Base-by-base conservation (phyloP, 1,140 invertebrate species). In the Thalassaphorura encarpata region DNA sequence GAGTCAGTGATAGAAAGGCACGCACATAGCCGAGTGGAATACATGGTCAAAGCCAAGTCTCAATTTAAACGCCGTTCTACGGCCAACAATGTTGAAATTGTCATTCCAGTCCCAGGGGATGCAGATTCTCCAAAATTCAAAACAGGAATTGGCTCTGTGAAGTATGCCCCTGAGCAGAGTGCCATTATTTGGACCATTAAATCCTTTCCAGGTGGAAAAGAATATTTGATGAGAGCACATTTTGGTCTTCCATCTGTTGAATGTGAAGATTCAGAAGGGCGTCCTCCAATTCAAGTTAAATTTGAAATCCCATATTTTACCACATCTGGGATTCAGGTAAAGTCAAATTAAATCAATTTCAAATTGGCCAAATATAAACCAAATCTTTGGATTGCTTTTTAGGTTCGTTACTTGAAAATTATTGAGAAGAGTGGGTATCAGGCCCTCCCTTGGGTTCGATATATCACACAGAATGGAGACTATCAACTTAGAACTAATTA, bases 251-350 rank as follows among this genome's bases (percentile, higher is more conserved):
- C 97, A 0, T 97, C 92, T 62, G 94, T 99, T 13, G 84, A 87
- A 67, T 85, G 86, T 67, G 95, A 98, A 69, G 95, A 99, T 63
- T 77, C 81, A 11, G 96, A 99, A 75, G 94, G 93, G 0, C 93
- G 93, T 71, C 94, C 95, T 31, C 97, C 97, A 0, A 99, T 99
- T 64, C 88, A 95, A 74, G 95, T 99, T 3, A 94, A 94, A 74
- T 99, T 99, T 77, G 97, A 99, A 77, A 99, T 99, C 67, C 97
- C 97, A 0, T 99, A 99, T 68, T 99, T 99, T 66, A 99, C 96
- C 0, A 98, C 96, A 42, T 98, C 95, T 21, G 97, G 97, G 3
- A 97, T 99, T 67, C 96, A 99, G 79, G 85, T 87, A 71, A 63
- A 60, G 28, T 21, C n/a, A n/a, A n/a, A n/a, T n/a, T n/a, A n/a